Evolutionary conservation across 1,140 invertebrate genomes (phyloP), one percentile per base, ranked within the genome.

Genomic region (Eumeta japonica): DNA sequence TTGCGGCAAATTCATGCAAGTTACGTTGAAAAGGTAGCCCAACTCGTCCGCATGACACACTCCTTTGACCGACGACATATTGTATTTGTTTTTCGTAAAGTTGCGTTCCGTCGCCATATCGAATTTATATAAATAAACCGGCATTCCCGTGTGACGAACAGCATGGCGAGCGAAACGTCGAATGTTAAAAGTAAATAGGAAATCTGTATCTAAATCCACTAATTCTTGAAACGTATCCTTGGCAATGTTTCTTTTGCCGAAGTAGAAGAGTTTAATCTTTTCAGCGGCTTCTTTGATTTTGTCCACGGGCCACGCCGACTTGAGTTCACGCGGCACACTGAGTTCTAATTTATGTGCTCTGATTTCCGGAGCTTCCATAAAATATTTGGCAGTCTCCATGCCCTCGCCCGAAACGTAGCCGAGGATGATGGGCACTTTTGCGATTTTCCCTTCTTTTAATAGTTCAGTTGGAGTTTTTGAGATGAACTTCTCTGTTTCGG

Each of bases 31-130:
- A 0, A 64, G 37, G 39, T 74, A 74, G 0, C 46, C 50, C 24
- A 70, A 43, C 0, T 74, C 70, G 29, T 74, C 70, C n/a, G 62
- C 54, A 36, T 74, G 70, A 45, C 66, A 71, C 4, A 66, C 65
- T 2, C 66, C 70, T 16, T 49, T 27, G n/a, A 62, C 16, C 3
- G 35, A 31, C 10, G 66, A 48, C 59, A 74, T 62, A 14, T 72
- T 63, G 28, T 71, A 70, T 31, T 38, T 13, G 10, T 48, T 58
- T 41, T 71, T 74, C 11, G 52, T 54, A 27, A 48, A 56, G 45
- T 74, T 74, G 15, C 70, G 48, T 36, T 71, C 70, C 4, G 60
- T 63, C 50, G 71, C 66, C 10, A 50, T 51, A 7, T 30, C 33
- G 46, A 74, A 70, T 30, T 68, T 62, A 38, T 71, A 74, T 2